Conservation (phyloP, 2,113 vertebrate genomes). For the Rutilus rutilus region DNA sequence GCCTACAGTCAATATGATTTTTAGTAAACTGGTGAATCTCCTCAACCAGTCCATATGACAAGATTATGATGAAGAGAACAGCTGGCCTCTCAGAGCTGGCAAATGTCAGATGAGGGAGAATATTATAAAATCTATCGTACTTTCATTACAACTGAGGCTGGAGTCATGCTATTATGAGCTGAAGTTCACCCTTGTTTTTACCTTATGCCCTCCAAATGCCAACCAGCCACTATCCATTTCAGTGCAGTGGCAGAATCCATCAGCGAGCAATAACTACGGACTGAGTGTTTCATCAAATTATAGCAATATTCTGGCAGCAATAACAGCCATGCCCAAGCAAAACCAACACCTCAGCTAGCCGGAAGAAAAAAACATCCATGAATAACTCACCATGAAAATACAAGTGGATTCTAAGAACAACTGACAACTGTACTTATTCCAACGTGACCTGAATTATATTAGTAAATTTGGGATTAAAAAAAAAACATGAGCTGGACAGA, state of each 20-base stretch:
- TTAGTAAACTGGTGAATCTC: constrained; percentile 1
- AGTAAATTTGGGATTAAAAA: constrained; percentile 29
- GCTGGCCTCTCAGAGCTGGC: neutral
- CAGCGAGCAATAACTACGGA: constrained; percentile 74
- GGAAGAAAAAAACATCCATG: constrained; percentile 36
- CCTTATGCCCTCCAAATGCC: constrained; percentile 15
- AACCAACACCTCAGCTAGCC: constrained; percentile 56
- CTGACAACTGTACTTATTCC: constrained; percentile 6
- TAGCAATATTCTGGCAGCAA: constrained; percentile 82
- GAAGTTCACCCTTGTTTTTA: constrained; percentile 31
- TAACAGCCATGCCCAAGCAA: constrained; percentile 69
- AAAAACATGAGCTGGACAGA: constrained; percentile 44
- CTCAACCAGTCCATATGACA: neutral
- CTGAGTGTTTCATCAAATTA: constrained; percentile 67
- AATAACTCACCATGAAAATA: constrained; percentile 26
- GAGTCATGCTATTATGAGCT: constrained; percentile 18
- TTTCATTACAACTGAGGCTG: neutral
- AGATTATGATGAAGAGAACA: neutral
- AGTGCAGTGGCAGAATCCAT: constrained; percentile 42
- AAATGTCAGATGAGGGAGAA: constrained; percentile 16
- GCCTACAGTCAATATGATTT: neutral
- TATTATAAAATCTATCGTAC: neutral
- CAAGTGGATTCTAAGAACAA: constrained; percentile 3
- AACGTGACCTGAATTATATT: neutral
- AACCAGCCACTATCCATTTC: constrained; percentile 28